phyloP scores from a whole-genome alignment of 2,113 vertebrate species.

The Barbus barbus region DNA sequence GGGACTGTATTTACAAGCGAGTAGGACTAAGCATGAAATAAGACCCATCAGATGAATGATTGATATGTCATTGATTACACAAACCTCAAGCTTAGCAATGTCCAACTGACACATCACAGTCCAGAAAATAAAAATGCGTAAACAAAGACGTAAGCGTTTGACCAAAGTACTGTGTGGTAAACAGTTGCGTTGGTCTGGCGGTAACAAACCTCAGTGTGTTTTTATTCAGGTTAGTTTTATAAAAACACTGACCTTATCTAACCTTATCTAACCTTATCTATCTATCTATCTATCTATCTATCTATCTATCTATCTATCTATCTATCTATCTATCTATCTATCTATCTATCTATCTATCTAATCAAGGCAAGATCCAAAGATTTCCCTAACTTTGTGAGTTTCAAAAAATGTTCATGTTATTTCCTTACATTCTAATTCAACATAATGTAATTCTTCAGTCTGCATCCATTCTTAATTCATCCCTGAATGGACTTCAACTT shows the following conservation, averaged over 20 bases:
- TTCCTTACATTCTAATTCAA: neutral
- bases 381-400: neutral
- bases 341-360: no score
- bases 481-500: neutral
- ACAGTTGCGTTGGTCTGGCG: neutral
- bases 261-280: neutral
- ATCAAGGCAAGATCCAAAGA: no score
- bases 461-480: neutral
- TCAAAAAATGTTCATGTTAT: neutral
- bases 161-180: neutral
- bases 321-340: no score
- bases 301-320: no score
- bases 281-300: neutral
- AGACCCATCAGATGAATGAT: neutral
- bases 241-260: neutral
- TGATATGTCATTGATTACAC: neutral
- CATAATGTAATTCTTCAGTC: neutral
- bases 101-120: neutral
- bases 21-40: neutral
- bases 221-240: neutral
- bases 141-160: neutral
- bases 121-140: neutral
- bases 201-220: neutral
- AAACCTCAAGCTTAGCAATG: neutral
- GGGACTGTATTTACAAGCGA: slow-evolving; percentile 32